phyloP scores from a whole-genome alignment of 2,888 invertebrate genomes.

The Orthosia incerta region DNA sequence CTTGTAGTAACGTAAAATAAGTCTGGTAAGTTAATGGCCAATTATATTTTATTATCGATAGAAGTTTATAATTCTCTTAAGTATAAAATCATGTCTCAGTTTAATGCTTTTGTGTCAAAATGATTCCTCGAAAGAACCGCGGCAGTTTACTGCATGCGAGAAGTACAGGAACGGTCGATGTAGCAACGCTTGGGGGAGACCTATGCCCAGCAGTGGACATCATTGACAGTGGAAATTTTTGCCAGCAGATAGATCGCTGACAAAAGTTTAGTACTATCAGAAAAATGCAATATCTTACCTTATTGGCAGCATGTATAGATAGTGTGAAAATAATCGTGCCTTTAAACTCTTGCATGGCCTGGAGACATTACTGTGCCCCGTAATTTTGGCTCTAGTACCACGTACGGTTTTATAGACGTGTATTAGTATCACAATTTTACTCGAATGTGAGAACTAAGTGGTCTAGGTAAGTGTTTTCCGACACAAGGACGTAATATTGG shows the following conservation, averaged over 20 bases:
- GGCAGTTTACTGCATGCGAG: too few relatives aligned
- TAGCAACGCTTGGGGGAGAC: too few relatives aligned
- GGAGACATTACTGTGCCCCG: neutral
- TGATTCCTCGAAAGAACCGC: too few relatives aligned
- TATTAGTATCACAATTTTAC: slow-evolving; percentile 50
- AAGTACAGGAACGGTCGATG: too few relatives aligned
- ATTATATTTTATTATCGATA: neutral
- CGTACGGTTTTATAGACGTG: neutral
- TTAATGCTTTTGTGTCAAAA: neutral
- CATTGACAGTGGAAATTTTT: too few relatives aligned
- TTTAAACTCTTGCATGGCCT: neutral
- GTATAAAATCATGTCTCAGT: neutral
- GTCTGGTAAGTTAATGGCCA: neutral
- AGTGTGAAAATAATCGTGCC: neutral
- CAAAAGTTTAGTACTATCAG: neutral
- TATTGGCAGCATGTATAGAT: neutral
- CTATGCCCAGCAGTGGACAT: too few relatives aligned
- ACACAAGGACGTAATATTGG: slow-evolving; percentile 61
- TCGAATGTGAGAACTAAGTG: slow-evolving; percentile 58
- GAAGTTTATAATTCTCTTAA: neutral
- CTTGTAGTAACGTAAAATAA: neutral
- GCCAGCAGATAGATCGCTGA: neutral
- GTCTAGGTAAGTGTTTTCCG: slow-evolving; percentile 53
- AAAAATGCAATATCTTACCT: neutral
- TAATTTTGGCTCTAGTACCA: slow-evolving; percentile 3